Evolutionary conservation across 2,888 invertebrate genomes (phyloP).

Genomic region (Netelia melanura): DNA sequence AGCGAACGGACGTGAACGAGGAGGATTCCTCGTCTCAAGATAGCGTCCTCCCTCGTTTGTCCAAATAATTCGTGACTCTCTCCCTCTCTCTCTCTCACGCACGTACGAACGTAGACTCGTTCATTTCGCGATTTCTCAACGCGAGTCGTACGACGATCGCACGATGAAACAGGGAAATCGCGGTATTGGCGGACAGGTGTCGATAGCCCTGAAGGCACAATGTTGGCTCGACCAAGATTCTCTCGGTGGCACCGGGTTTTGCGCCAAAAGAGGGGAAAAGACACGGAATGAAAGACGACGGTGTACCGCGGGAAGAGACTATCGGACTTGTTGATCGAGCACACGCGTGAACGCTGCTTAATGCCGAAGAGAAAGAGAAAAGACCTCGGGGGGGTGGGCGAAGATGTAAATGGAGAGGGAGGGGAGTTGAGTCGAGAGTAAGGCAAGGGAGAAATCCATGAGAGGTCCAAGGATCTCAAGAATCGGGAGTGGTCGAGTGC

Average conservation of each 20-base stretch:
- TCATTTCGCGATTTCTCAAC: slow-evolving; percentile 19
- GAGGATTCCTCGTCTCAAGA: slow-evolving; percentile 54
- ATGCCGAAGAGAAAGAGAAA: slow-evolving; percentile 46
- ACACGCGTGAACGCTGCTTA: slow-evolving; percentile 63
- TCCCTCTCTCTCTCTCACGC: not conserved
- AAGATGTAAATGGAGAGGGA: not conserved
- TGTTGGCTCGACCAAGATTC: slow-evolving; percentile 10
- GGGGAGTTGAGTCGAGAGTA: not conserved
- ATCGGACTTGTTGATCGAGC: slow-evolving; percentile 62
- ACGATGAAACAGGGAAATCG: slow-evolving; percentile 60
- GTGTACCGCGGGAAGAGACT: slow-evolving; percentile 40
- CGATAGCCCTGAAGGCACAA: slow-evolving; percentile 51
- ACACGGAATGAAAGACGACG: slow-evolving; percentile 34
- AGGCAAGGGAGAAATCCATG: not conserved
- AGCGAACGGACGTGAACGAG: not conserved
- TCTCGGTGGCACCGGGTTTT: slow-evolving; percentile 9
- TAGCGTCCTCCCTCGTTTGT: slow-evolving; percentile 67
- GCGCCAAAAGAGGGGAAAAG: slow-evolving; percentile 8
- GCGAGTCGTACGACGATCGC: slow-evolving; percentile 20
- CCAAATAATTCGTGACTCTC: slow-evolving; percentile 65
- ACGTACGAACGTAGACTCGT: too few species aligned
- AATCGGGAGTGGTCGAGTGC: slow-evolving; percentile 73
- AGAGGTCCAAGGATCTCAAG: slow-evolving; percentile 42
- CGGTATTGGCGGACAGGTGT: slow-evolving; percentile 61
- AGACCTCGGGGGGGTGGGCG: not conserved